These are phyloP conservation scores for Dyspetes luteomarginatus DNA, from an alignment of 2,888 invertebrate genomes.

Conservation along the genomic window DNA sequence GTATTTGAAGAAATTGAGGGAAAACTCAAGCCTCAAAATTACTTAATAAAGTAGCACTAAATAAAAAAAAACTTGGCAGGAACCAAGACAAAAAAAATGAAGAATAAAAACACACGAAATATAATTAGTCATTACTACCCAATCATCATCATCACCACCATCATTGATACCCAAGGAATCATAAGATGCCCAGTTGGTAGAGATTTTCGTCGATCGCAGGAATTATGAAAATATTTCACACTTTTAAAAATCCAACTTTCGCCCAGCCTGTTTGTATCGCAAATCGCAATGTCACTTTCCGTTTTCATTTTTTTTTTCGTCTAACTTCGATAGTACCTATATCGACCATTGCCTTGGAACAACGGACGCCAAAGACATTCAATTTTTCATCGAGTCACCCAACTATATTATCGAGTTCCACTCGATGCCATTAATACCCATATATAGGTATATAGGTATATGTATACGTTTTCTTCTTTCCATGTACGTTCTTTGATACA, in stretches of 20 bases:
- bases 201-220: too few relatives aligned
- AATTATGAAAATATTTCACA: too few relatives aligned
- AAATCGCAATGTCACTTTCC: slow-evolving; percentile 7
- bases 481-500: slow-evolving; percentile 57
- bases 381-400: slow-evolving; percentile 72
- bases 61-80: too few relatives aligned
- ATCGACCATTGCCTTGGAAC: slow-evolving; percentile 59
- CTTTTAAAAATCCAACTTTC: slow-evolving; percentile 6
- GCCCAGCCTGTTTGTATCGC: slow-evolving; percentile 14
- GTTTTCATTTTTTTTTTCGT: slow-evolving; percentile 29
- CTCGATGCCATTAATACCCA: slow-evolving; percentile 17
- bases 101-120: too few relatives aligned
- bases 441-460: slow-evolving; percentile 38
- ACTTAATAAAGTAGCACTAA: too few relatives aligned
- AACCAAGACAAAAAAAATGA: too few relatives aligned
- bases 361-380: slow-evolving; percentile 71
- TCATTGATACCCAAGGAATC: too few relatives aligned
- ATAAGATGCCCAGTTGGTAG: too few relatives aligned
- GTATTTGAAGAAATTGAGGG: too few relatives aligned
- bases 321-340: slow-evolving; percentile 41
- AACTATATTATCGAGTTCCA: slow-evolving; percentile 54
- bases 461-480: slow-evolving; percentile 53
- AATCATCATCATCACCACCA: too few relatives aligned
- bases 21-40: too few relatives aligned
- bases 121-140: too few relatives aligned